phyloP scores from a whole-genome alignment of 2,113 vertebrate genomes.

The Prunella fulvescens region DNA sequence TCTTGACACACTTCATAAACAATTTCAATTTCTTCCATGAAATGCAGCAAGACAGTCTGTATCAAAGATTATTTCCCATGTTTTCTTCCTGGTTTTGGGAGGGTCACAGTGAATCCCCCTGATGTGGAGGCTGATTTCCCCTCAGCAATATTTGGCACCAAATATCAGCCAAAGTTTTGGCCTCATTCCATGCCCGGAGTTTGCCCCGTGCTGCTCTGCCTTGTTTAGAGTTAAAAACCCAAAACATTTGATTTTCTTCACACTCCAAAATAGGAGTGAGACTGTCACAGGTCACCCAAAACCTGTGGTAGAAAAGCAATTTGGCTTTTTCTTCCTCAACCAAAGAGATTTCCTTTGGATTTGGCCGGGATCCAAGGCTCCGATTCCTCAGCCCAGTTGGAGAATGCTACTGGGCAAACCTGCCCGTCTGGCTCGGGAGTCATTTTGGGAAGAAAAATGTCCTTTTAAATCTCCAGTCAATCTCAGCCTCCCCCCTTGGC shows the following conservation, averaged over 20 bases:
- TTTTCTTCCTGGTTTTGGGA: background rate
- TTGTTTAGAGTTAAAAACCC: background rate
- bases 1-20: background rate
- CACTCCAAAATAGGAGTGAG: background rate
- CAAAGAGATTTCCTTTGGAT: slow-evolving; percentile 58
- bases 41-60: background rate
- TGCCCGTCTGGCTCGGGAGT: slow-evolving; percentile 69
- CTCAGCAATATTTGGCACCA: background rate
- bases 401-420: slow-evolving; percentile 74
- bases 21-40: background rate
- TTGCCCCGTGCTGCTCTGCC: background rate
- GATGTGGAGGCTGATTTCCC: background rate
- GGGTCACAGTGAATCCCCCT: accelerated
- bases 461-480: background rate
- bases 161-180: background rate
- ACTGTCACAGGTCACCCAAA: background rate
- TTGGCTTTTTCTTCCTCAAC: background rate
- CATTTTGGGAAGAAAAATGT: slow-evolving; percentile 48
- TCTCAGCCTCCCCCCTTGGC: background rate
- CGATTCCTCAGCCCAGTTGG: slow-evolving; percentile 66
- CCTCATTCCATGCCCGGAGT: accelerated
- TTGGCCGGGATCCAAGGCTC: slow-evolving; percentile 66
- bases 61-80: accelerated
- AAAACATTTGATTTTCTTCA: background rate
- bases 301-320: slow-evolving; percentile 26